Evolutionary conservation across 2,113 vertebrate genomes (phyloP).

Genomic region (Trinectes maculatus): DNA sequence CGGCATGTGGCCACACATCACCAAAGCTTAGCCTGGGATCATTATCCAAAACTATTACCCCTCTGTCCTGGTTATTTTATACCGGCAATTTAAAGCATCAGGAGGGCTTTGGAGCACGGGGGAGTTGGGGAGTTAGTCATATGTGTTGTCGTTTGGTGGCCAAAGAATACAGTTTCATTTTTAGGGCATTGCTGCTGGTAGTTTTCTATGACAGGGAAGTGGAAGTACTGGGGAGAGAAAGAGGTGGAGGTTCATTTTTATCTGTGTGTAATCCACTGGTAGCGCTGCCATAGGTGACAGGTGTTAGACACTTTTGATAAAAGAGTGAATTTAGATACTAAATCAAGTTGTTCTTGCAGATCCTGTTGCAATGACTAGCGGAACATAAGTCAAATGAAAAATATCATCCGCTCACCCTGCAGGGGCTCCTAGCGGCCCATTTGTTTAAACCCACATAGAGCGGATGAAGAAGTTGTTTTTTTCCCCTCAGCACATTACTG

Average conservation of each 20-base stretch:
- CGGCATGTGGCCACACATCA: slow-evolving; percentile 62
- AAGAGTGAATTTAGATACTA: slow-evolving; percentile 25
- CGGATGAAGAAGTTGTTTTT: slow-evolving; percentile 14
- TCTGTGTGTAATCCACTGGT: slow-evolving; percentile 19
- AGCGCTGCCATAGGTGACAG: slow-evolving; percentile 36
- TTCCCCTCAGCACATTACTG: not conserved
- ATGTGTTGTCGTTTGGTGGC: slow-evolving; percentile 33
- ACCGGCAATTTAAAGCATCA: slow-evolving; percentile 49
- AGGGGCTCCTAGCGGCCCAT: not conserved
- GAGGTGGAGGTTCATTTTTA: slow-evolving; percentile 28
- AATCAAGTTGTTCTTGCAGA: slow-evolving; percentile 44
- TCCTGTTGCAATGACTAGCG: slow-evolving; percentile 9
- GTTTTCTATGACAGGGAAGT: slow-evolving; percentile 8
- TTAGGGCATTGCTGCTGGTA: slow-evolving; percentile 7
- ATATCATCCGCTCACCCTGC: slow-evolving; percentile 10
- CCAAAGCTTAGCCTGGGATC: slow-evolving; percentile 66
- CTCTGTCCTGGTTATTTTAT: slow-evolving; percentile 61
- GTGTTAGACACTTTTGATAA: slow-evolving; percentile 43
- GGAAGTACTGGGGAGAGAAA: not conserved
- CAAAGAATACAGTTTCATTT: slow-evolving; percentile 14
- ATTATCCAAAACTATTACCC: slow-evolving; percentile 76
- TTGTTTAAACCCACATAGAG: slow-evolving; percentile 31
- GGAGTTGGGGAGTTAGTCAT: not conserved
- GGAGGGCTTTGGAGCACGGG: slow-evolving; percentile 31
- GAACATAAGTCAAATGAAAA: slow-evolving; percentile 14